Base-by-base conservation (phyloP, 2,888 invertebrate species). In the Piscicola geometra region DNA sequence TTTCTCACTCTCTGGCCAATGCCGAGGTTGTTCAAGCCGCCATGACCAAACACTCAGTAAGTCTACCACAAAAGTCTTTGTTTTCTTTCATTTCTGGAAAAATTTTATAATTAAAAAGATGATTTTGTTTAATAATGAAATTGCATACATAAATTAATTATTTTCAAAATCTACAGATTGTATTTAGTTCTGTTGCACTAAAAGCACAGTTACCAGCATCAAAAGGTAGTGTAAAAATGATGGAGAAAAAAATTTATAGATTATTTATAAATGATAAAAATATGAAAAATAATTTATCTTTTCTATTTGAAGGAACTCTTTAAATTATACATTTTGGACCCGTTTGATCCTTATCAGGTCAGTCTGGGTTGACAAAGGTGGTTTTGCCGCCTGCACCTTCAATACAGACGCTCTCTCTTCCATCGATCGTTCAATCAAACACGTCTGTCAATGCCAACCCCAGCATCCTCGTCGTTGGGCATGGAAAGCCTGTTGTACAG, bases 41-140 rank as follows among this genome's bases (percentile, higher is more conserved):
- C n/a, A 56, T 25, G 25, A 21, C 60, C 60, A 56, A 56, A 21
- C 60, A 56, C 25, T 56, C 60, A 21, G 60, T 56, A 56, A 56
- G 25, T 18, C 9, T 25, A 21, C 5, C n/a, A 18, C n/a, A 56
- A 5, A 18, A 21, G n/a, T n/a, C n/a, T n/a, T n/a, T n/a, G n/a
- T n/a, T n/a, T n/a, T n/a, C n/a, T n/a, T n/a, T n/a, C n/a, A n/a
- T n/a, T n/a, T n/a, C n/a, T n/a, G n/a, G n/a, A n/a, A n/a, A n/a
- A n/a, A n/a, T n/a, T n/a, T n/a, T n/a, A n/a, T n/a, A n/a, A n/a
- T n/a, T n/a, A n/a, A n/a, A n/a, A n/a, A n/a, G n/a, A n/a, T n/a
- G n/a, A n/a, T 5, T 41, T 41, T 41, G 5, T 41, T 41, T 41
- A 15, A 41, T 9, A 41, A 41, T 41, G 41, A 41, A 41, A 9